These are phyloP conservation scores for Eulemur rufifrons DNA, from an alignment of 2,113 vertebrate species.

Conservation along the genomic window DNA sequence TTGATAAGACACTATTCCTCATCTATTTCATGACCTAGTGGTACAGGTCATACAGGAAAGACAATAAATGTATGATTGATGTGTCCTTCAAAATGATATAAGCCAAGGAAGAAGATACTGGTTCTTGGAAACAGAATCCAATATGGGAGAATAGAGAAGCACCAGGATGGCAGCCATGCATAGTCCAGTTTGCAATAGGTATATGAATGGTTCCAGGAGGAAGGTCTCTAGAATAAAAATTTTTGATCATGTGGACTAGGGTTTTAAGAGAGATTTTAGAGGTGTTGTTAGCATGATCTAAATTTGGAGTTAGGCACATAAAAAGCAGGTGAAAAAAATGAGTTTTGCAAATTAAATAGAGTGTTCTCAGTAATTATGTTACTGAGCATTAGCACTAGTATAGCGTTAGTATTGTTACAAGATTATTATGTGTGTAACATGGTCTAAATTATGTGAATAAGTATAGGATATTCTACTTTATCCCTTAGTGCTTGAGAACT, in stretches of 20 bases:
- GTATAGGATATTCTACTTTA: neutral
- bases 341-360: neutral
- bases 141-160: neutral
- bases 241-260: neutral
- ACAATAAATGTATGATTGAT: neutral
- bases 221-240: neutral
- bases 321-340: neutral
- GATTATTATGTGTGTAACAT: neutral
- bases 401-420: neutral
- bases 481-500: neutral
- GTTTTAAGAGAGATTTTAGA: neutral
- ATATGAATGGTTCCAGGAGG: neutral
- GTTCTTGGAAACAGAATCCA: neutral
- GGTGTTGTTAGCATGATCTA: neutral
- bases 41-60: no score
- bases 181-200: neutral
- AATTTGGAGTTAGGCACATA: neutral
- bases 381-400: neutral
- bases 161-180: neutral
- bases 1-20: no score
- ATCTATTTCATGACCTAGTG: no score
- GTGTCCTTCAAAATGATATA: neutral
- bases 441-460: neutral
- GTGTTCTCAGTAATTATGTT: neutral
- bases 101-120: neutral